Percentiles rank a stretch among this genome's conserved stretches.
These are phyloP conservation scores for Eunapius fragilis DNA, from an alignment of 37 sponge, comb jelly and placozoan species.

Conservation along the genomic window DNA sequence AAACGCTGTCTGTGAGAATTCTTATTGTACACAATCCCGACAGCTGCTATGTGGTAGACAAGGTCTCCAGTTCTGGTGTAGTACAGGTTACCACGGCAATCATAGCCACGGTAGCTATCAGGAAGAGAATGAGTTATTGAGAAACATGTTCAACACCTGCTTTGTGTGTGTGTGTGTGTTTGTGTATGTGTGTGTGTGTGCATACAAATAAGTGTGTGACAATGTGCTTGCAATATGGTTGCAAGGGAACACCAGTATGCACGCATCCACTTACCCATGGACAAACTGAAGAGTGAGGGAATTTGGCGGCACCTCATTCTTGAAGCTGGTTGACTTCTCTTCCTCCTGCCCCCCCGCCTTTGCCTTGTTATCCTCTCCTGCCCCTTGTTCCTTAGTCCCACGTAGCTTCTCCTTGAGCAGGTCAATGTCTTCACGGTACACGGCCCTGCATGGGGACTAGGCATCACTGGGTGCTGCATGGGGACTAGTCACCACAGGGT, in stretches of 20 bases:
- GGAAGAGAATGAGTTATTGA: conserved; percentile 11
- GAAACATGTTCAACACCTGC: neutral
- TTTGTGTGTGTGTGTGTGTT: neutral
- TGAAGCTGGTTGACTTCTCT: conserved; percentile 14
- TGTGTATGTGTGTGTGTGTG: conserved; percentile 32
- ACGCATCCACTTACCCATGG: conserved; percentile 72
- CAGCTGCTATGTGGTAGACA: conserved; percentile 95
- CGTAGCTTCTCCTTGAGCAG: conserved; percentile 52
- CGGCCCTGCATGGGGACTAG: conserved; percentile 12
- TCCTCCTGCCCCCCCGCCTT: neutral
- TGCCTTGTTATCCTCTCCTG: neutral
- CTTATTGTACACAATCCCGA: conserved; percentile 91
- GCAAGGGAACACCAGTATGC: neutral
- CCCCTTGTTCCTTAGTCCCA: conserved; percentile 20
- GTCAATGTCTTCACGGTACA: conserved; percentile 82
- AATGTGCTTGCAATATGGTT: neutral
- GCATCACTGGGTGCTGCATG: neutral
- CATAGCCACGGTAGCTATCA: conserved; percentile 94
- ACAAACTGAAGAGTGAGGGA: conserved; percentile 80
- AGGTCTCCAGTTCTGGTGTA: conserved; percentile 85
- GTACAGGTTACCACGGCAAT: conserved; percentile 93
- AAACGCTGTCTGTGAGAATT: conserved; percentile 83
- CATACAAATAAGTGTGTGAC: too few relatives aligned
- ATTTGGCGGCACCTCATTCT: conserved; percentile 38
- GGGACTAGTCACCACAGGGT: too few relatives aligned